A percentile compares a stretch with the other conserved stretches of the same genome.
phyloP scores from a whole-genome alignment of 2,797 vertebrate genomes.

The Myotis myotis region DNA sequence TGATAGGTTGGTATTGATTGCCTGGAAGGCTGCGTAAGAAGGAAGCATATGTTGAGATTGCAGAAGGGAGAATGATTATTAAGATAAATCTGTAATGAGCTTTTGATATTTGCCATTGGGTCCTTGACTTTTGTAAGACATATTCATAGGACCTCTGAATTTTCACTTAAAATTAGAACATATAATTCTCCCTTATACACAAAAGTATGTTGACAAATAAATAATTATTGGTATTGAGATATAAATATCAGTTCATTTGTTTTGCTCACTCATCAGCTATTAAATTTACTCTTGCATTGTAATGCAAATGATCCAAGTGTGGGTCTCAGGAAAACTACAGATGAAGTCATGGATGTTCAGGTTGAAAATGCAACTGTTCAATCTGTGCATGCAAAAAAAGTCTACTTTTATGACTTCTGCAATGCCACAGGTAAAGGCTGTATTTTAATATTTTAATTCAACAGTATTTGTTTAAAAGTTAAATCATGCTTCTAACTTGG shows the following conservation, averaged over 20 bases:
- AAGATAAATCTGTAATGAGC: not conserved
- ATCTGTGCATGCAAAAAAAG: not conserved
- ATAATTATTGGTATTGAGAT: not conserved
- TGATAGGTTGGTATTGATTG: not conserved
- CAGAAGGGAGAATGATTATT: not conserved
- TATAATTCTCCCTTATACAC: not conserved
- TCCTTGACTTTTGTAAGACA: not conserved
- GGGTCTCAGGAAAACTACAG: not conserved
- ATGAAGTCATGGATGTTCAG: not conserved
- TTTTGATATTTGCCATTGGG: not conserved
- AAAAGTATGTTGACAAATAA: not conserved
- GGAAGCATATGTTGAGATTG: not conserved
- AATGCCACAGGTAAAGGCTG: not conserved
- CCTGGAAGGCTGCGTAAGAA: not conserved
- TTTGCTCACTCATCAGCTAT: not conserved
- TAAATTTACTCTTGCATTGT: not conserved
- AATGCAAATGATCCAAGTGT: not conserved
- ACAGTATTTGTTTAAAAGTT: conserved; percentile 7
- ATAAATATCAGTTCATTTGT: not conserved
- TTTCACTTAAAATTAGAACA: not conserved
- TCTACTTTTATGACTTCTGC: not conserved
- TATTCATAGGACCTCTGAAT: not conserved
- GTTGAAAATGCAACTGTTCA: not conserved
- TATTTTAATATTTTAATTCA: conserved; percentile 19
- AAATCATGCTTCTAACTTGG: not conserved